Evolutionary conservation across 2,113 vertebrate species (phyloP).

Genomic region (Coracopsis vasa): DNA sequence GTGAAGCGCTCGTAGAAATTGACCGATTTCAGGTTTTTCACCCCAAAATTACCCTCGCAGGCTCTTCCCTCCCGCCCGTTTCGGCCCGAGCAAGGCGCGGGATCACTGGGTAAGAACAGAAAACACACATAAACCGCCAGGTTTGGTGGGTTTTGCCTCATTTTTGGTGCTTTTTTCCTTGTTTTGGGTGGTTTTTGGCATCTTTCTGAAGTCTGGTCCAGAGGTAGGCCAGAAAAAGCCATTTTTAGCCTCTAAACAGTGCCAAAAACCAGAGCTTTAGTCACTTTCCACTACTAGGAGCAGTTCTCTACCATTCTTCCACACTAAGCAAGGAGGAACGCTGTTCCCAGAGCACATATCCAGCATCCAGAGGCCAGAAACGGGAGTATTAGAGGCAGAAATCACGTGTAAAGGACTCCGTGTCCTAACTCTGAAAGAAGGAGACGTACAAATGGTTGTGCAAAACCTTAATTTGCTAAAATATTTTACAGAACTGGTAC

Average conservation of each 20-base stretch:
- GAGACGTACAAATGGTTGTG: conserved; percentile 72
- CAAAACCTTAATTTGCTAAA: conserved; percentile 72
- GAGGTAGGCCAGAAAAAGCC: background rate
- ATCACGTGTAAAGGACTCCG: background rate
- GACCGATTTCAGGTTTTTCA: background rate
- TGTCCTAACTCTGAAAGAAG: conserved; percentile 66
- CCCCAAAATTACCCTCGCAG: background rate
- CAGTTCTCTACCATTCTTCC: background rate
- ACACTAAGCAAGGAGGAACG: background rate
- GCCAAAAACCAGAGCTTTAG: background rate
- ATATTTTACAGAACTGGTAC: conserved; percentile 73
- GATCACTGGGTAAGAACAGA: background rate
- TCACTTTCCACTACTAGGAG: background rate
- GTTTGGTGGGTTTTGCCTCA: background rate
- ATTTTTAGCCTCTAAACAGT: background rate
- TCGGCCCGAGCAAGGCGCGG: background rate
- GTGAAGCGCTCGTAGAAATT: background rate
- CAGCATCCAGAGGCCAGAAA: conserved; percentile 23
- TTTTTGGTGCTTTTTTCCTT: background rate
- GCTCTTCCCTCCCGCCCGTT: background rate
- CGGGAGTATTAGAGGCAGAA: background rate
- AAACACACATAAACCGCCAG: background rate
- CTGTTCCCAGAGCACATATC: conserved; percentile 4
- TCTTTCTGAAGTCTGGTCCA: background rate
- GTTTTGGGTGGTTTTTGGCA: background rate